Percentiles rank a stretch among this genome's conserved stretches.
phyloP scores from a whole-genome alignment of 2,888 invertebrate genomes.

The Drosophila siamana region DNA sequence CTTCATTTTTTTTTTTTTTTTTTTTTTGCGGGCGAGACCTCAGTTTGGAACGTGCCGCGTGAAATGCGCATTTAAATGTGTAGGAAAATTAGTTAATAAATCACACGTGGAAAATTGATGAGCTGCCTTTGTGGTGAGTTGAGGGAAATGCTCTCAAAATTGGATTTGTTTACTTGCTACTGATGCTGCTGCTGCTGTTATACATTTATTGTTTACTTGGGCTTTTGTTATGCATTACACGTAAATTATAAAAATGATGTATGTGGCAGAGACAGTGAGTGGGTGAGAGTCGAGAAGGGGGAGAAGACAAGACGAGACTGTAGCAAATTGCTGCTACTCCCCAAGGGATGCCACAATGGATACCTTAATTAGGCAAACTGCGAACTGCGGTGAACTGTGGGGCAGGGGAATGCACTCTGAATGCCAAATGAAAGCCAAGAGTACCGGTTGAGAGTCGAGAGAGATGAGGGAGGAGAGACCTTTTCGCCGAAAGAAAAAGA shows the following conservation, averaged over 20 bases:
- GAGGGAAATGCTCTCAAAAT: conserved; percentile 42
- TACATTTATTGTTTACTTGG: conserved; percentile 59
- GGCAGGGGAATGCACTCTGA: conserved; percentile 46
- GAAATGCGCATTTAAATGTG: conserved; percentile 77
- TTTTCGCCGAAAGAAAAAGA: conserved; percentile 18
- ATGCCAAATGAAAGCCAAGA: conserved; percentile 52
- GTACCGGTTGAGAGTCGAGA: conserved; percentile 12
- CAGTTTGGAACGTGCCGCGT: conserved; percentile 60
- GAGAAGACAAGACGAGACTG: conserved; percentile 7
- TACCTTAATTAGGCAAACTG: conserved; percentile 51
- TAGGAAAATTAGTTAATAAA: conserved; percentile 79
- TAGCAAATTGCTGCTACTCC: conserved; percentile 39
- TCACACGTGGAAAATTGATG: conserved; percentile 79
- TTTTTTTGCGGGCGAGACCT: not conserved
- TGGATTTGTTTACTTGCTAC: conserved; percentile 43
- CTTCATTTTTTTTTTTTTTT: conserved; percentile 37
- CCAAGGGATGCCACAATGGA: conserved; percentile 53
- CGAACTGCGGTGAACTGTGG: not conserved
- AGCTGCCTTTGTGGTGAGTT: conserved; percentile 57
- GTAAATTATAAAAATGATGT: conserved; percentile 70
- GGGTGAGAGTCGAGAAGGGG: conserved; percentile 7
- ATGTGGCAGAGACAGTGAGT: conserved; percentile 28
- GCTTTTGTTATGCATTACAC: conserved; percentile 63
- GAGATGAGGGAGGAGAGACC: no score
- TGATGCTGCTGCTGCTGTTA: conserved; percentile 44